phyloP scores from a whole-genome alignment of 2,888 invertebrate species.

The Xestia sexstrigata region DNA sequence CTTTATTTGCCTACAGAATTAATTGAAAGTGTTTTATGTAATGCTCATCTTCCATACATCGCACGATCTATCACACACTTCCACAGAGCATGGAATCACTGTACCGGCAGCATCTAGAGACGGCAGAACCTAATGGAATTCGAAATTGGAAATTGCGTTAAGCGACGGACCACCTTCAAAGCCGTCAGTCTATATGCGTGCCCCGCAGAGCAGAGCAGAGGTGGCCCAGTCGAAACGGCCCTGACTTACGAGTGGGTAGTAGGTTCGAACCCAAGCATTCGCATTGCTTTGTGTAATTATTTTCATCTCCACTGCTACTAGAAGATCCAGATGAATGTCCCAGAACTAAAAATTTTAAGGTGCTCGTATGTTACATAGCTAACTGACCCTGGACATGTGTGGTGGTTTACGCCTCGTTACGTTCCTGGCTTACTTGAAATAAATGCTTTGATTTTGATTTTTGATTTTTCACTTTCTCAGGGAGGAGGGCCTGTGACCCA shows the following conservation, averaged over 20 bases:
- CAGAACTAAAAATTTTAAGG: not conserved
- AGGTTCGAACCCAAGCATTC: not conserved
- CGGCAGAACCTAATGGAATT: not conserved
- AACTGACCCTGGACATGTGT: not conserved
- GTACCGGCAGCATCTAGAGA: not conserved
- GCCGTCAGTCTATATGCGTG: not conserved
- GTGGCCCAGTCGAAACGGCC: not conserved
- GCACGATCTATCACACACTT: conserved; percentile 63
- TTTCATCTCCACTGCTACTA: not conserved
- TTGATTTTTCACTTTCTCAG: too few species aligned
- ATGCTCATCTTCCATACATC: conserved; percentile 60
- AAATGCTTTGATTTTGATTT: too few species aligned
- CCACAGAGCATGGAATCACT: conserved; percentile 27
- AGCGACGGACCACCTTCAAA: not conserved
- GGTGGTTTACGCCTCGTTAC: too few species aligned
- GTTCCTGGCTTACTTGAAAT: too few species aligned
- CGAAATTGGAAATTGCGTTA: too few species aligned
- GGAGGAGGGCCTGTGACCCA: not conserved
- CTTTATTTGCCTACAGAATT: conserved; percentile 67
- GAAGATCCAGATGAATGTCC: not conserved
- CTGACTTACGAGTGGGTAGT: not conserved
- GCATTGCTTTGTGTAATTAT: not conserved
- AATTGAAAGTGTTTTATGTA: conserved; percentile 65
- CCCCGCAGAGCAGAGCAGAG: not conserved
- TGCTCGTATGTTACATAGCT: not conserved